phyloP scores from a whole-genome alignment of 1,140 invertebrate species.

The Diabrotica virgifera region DNA sequence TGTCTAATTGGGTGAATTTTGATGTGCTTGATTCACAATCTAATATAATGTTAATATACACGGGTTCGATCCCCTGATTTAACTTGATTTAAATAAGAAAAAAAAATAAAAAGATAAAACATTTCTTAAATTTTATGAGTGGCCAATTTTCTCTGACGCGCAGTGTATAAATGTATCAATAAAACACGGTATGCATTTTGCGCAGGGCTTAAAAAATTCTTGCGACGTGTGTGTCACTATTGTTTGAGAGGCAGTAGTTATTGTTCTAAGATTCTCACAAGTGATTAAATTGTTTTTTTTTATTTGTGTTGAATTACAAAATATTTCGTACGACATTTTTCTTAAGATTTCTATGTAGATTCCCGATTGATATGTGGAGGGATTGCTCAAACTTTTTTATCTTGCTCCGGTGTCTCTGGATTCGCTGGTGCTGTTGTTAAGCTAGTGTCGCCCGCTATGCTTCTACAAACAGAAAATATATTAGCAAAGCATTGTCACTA shows the following conservation, averaged over 20 bases:
- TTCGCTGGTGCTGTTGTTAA: not conserved
- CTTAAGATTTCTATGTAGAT: slow-evolving; percentile 30
- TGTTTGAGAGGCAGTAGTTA: slow-evolving; percentile 20
- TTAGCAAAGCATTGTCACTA: no score
- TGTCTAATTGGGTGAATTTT: no score
- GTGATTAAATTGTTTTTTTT: slow-evolving; percentile 29
- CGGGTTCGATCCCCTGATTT: no score
- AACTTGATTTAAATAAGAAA: no score
- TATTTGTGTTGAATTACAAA: slow-evolving; percentile 34
- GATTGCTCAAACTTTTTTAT: slow-evolving; percentile 30
- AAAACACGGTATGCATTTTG: no score
- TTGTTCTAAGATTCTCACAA: slow-evolving; percentile 22
- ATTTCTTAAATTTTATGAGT: no score
- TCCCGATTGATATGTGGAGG: slow-evolving; percentile 36
- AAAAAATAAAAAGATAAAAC: no score
- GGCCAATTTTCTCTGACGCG: no score
- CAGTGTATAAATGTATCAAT: no score
- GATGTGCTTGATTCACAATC: no score
- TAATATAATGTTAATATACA: no score
- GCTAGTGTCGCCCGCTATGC: not conserved
- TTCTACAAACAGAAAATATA: not conserved
- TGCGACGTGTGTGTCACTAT: slow-evolving; percentile 8
- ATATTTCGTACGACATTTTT: slow-evolving; percentile 34
- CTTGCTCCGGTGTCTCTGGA: slow-evolving; percentile 1
- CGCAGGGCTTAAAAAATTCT: no score